phyloP scores from a whole-genome alignment of 2,888 invertebrate genomes.

The Spodoptera picta region DNA sequence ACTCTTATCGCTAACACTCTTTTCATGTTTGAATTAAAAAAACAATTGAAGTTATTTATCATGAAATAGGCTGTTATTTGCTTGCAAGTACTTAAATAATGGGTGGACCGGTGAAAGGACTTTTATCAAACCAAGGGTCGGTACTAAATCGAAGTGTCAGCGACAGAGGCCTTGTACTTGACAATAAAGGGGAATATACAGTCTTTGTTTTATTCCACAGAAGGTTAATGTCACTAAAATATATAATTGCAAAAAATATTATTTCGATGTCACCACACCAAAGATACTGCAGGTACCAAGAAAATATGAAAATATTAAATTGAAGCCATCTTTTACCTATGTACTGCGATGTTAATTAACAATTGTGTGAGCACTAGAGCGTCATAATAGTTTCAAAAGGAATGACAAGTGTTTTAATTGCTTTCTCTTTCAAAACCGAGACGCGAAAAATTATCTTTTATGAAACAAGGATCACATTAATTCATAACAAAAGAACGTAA shows the following conservation, averaged over 20 bases:
- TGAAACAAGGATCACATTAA: conserved; percentile 16
- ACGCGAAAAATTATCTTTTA: conserved; percentile 1
- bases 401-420: not conserved
- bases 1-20: conserved; percentile 13
- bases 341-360: no score
- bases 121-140: conserved; percentile 84
- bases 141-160: conserved; percentile 86
- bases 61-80: conserved; percentile 57
- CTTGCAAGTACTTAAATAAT: conserved; percentile 72
- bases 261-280: no score
- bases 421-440: conserved; percentile 7
- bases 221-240: conserved; percentile 46
- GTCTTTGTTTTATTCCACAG: conserved; percentile 73
- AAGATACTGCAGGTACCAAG: no score
- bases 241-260: conserved; percentile 10
- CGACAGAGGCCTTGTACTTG: conserved; percentile 78
- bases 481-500: conserved; percentile 24
- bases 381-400: not conserved
- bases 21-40: conserved; percentile 23
- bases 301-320: no score
- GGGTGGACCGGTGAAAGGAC: conserved; percentile 75
- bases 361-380: not conserved
- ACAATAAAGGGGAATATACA: conserved; percentile 80
- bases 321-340: no score
- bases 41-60: conserved; percentile 54